Conservation (phyloP, 2,113 vertebrate genomes). For the Podarcis muralis region DNA sequence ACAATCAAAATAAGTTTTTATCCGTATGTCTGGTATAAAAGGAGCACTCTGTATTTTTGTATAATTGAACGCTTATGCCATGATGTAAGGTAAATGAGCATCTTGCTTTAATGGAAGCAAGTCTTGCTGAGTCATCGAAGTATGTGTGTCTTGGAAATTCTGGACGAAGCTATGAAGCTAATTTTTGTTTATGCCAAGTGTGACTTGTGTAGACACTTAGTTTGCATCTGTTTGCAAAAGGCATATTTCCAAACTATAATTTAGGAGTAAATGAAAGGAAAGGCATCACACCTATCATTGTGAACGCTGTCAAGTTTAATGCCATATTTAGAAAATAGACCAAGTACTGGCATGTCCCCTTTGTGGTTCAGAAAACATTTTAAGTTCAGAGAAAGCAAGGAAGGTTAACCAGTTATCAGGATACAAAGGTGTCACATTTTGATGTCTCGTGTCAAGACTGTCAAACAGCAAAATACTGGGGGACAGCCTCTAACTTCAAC, state of each 20-base stretch:
- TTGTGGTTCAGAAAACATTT: background rate
- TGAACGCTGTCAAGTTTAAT: background rate
- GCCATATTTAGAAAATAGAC: background rate
- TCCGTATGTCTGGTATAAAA: background rate
- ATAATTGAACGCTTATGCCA: background rate
- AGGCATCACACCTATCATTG: conserved; percentile 1
- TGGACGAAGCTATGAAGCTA: conserved; percentile 12
- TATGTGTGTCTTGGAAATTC: accelerated
- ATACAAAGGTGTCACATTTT: background rate
- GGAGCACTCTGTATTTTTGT: background rate
- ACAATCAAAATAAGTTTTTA: background rate
- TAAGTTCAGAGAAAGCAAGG: background rate
- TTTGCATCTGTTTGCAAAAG: background rate
- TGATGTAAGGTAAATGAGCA: conserved; percentile 26
- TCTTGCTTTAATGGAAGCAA: conserved; percentile 29
- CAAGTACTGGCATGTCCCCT: background rate
- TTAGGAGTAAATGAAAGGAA: conserved; percentile 7
- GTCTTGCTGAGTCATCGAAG: conserved; percentile 24
- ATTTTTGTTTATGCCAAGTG: conserved; percentile 18
- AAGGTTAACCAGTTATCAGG: background rate
- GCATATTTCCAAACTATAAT: background rate
- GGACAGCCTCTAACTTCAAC: background rate
- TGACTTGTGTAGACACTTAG: background rate
- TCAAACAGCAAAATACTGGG: background rate
- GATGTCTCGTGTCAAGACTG: background rate